Base-by-base conservation (phyloP, 2,888 invertebrate genomes). In the Meandrusa payeni region DNA sequence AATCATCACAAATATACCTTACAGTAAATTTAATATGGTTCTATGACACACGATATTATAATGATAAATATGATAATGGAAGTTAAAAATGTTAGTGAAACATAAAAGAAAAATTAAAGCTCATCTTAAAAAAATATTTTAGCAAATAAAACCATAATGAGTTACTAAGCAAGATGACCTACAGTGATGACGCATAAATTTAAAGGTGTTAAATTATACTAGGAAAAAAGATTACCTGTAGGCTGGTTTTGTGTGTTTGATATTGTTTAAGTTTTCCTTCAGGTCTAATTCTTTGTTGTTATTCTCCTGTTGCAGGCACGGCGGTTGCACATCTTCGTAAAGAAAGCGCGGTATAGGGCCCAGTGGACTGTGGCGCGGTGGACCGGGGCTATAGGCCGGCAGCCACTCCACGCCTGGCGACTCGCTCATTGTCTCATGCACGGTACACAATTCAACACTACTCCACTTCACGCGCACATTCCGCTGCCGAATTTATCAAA, bases 231-330 rank as follows among this genome's bases (percentile, higher is more conserved):
- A 57, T 56, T 82, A 89, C 90, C 89, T 90, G 75, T 90, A 90
- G 3, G 90, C 89, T 50, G 90, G 90, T 62, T 90, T 90, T 2
- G 89, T 88, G 58, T 89, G 89, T 64, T 89, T 88, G 52, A 81
- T 83, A 71, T 82, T 83, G 57, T 81, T 86, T 38, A 76, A 62
- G 51, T 79, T 82, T 59, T 85, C 83, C 55, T 83, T 82, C 53
- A 75, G 78, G 39, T 81, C 85, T 9, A 59, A 55, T 54, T 83
- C 82, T 68, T 83, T 85, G 64, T 85, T 86, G 58, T 87, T 87
- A 57, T 87, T 87, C 59, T 86, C 83, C 61, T 76, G 80, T 50
- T 73, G 71, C 43, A 81, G 65, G 19, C 74, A 69, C 48, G 78
- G 62, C 13, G 82, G 80, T 59, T 85, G 83, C 46, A 87, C 86